phyloP scores from a whole-genome alignment of 2,888 invertebrate species.

The Rhagophthalmus giganteus region DNA sequence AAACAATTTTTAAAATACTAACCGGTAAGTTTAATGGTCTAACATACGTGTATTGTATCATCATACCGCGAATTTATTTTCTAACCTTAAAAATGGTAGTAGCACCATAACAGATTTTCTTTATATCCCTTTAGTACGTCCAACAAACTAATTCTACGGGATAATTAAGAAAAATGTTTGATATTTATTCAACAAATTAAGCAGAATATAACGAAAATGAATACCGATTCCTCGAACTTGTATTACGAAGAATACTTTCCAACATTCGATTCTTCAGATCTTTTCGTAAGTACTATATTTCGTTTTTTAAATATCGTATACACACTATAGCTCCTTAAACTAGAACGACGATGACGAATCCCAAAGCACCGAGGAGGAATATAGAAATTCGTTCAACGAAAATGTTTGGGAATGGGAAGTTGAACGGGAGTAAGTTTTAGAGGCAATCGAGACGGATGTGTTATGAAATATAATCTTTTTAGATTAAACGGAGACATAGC shows the following conservation, averaged over 20 bases:
- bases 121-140: background rate
- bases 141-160: no score
- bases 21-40: background rate
- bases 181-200: no score
- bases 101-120: background rate
- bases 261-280: constrained; percentile 37
- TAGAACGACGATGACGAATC: constrained; percentile 21
- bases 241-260: constrained; percentile 59
- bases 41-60: background rate
- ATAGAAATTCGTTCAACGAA: constrained; percentile 15
- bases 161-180: no score
- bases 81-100: constrained; percentile 2
- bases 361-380: constrained; percentile 9
- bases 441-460: background rate
- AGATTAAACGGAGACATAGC: constrained; percentile 55
- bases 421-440: constrained; percentile 52
- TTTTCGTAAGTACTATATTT: constrained; percentile 32
- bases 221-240: constrained; percentile 57
- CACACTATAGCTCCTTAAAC: background rate
- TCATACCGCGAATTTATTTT: constrained; percentile 7
- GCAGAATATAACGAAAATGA: constrained; percentile 53
- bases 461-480: constrained; percentile 4
- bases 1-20: background rate
- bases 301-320: background rate
- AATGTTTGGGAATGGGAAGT: constrained; percentile 40